A percentile compares a stretch with the other conserved stretches of the same genome.
phyloP scores from a whole-genome alignment of 1,140 invertebrate species.

The Ericerus pela region DNA sequence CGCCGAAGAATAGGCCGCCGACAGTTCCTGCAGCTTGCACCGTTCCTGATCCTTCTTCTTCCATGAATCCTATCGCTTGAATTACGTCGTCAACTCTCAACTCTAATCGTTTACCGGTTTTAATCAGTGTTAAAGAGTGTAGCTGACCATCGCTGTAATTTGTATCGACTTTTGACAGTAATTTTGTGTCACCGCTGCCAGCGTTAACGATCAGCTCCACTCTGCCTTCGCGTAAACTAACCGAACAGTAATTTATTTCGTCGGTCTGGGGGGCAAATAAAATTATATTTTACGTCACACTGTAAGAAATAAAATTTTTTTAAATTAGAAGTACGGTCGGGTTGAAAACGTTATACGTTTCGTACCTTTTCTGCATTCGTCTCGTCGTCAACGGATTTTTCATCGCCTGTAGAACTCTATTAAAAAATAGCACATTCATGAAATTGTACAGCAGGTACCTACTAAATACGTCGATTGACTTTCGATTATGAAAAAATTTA shows the following conservation, averaged over 20 bases:
- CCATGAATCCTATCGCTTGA: constrained; percentile 37
- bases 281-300: neutral
- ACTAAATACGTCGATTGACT: too few species aligned
- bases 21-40: constrained; percentile 36
- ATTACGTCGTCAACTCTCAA: constrained; percentile 49
- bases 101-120: constrained; percentile 39
- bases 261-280: constrained; percentile 27
- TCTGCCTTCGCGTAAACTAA: constrained; percentile 45
- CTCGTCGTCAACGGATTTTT: neutral
- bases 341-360: too few species aligned
- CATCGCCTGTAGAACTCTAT: neutral
- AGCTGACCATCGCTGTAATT: constrained; percentile 34
- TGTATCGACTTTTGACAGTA: constrained; percentile 21
- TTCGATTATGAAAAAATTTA: constrained; percentile 18
- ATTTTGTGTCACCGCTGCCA: constrained; percentile 43
- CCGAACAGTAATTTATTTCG: constrained; percentile 47
- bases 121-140: constrained; percentile 35
- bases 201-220: constrained; percentile 50
- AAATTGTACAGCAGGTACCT: neutral
- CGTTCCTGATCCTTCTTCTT: constrained; percentile 34
- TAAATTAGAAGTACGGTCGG: neutral
- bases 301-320: constrained; percentile 2
- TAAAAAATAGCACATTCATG: neutral
- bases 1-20: constrained; percentile 34
- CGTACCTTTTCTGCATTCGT: too few species aligned